These are phyloP conservation scores for Listrodromus nycthemerus DNA, from an alignment of 2,888 invertebrate genomes.

Conservation along the genomic window DNA sequence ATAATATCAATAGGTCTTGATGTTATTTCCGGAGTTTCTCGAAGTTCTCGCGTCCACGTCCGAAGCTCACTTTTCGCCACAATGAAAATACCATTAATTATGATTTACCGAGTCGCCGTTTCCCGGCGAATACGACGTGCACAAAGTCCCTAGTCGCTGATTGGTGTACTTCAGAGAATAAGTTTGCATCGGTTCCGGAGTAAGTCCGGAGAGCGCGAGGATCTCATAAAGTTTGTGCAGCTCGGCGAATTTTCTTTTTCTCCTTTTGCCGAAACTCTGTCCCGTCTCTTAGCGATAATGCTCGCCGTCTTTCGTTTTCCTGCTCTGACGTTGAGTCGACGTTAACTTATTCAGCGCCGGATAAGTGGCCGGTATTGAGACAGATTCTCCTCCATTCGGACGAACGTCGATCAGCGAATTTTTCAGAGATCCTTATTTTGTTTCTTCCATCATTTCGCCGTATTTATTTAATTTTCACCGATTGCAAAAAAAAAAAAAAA, in stretches of 20 bases:
- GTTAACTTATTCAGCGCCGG: slow-evolving; percentile 38
- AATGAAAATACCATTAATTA: slow-evolving; percentile 24
- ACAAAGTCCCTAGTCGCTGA: slow-evolving; percentile 26
- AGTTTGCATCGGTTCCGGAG: slow-evolving; percentile 9
- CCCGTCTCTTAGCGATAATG: slow-evolving; percentile 17
- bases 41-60: neutral
- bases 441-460: too few species aligned
- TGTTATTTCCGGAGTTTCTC: slow-evolving; percentile 3
- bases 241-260: slow-evolving; percentile 19
- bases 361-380: slow-evolving; percentile 24
- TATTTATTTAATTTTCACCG: too few species aligned
- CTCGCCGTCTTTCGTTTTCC: slow-evolving; percentile 6
- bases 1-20: neutral
- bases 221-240: neutral
- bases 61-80: neutral
- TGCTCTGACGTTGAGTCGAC: neutral
- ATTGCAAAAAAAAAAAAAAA: too few species aligned
- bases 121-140: neutral
- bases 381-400: neutral
- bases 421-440: too few species aligned
- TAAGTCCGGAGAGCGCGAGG: neutral
- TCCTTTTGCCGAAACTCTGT: neutral
- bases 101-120: slow-evolving; percentile 7
- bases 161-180: slow-evolving; percentile 17
- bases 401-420: neutral